These are phyloP conservation scores for Nyleta sp. DNA, from an alignment of 2,888 invertebrate species.

Conservation along the genomic window DNA sequence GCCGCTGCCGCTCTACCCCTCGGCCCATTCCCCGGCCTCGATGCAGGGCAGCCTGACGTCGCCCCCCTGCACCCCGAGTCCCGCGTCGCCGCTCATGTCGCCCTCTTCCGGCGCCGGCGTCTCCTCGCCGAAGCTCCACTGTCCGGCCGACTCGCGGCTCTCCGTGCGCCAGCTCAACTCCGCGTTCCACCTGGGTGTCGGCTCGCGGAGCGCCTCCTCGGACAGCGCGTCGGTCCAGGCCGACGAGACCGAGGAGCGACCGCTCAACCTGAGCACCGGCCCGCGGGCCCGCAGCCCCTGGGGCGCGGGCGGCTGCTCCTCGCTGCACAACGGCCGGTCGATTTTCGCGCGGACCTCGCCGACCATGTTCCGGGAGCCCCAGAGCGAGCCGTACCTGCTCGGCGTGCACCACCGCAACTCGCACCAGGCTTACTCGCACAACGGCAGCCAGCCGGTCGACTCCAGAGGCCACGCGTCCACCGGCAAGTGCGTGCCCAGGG, in stretches of 20 bases:
- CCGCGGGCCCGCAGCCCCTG: slow-evolving; percentile 73
- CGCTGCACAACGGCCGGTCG: slow-evolving; percentile 64
- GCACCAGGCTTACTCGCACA: slow-evolving; percentile 68
- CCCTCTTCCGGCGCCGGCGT: slow-evolving; percentile 68
- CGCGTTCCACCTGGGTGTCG: slow-evolving; percentile 53
- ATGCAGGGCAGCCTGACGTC: slow-evolving; percentile 70
- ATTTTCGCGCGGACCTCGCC: slow-evolving; percentile 66
- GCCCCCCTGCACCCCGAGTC: slow-evolving; percentile 1
- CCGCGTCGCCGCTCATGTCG: slow-evolving; percentile 65
- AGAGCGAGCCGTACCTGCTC: slow-evolving; percentile 68
- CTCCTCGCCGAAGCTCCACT: slow-evolving; percentile 66
- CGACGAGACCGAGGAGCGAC: slow-evolving; percentile 75
- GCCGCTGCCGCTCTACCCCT: slow-evolving; percentile 69
- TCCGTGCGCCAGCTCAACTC: slow-evolving; percentile 49
- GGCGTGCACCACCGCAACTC: slow-evolving; percentile 67
- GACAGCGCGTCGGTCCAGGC: slow-evolving; percentile 69
- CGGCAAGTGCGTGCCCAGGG: slow-evolving; percentile 67
- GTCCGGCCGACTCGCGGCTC: slow-evolving; percentile 45
- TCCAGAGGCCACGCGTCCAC: slow-evolving; percentile 61
- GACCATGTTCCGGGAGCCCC: slow-evolving; percentile 71
- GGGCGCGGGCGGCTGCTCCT: not conserved
- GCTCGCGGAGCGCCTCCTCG: slow-evolving; percentile 36
- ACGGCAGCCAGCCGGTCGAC: slow-evolving; percentile 68
- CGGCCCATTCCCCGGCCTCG: slow-evolving; percentile 71
- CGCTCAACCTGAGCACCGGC: slow-evolving; percentile 78